Base-by-base conservation (phyloP, 2,113 vertebrate species). In the Odocoileus hemionus region DNA sequence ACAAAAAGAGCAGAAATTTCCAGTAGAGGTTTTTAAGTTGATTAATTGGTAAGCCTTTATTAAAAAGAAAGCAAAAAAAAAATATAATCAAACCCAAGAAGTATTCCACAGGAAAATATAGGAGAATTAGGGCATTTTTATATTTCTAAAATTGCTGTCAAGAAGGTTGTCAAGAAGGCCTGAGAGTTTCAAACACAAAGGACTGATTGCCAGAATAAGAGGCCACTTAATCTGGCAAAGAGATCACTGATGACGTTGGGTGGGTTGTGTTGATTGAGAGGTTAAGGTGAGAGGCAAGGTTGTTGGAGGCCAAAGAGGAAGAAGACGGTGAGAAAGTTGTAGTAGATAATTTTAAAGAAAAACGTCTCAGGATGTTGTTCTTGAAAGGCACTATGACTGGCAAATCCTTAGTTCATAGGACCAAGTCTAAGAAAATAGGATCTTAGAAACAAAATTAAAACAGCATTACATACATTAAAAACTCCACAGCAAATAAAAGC, bases 401-500 rank as follows among this genome's bases (percentile, higher is more conserved):
- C 74, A 97, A 28, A 96, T 86, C 52, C 45, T 79, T 39, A 33
- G 39, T 95, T 93, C 50, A 76, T 12, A 86, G 89, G 79, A 87
- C 54, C 64, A 89, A 91, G 89, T 94, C 80, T 86, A 47, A 92
- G 94, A 97, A 96, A 95, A 94, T 47, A 84, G 76, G 30, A 36
- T 93, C 52, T 89, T 96, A 96, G 90, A 97, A 93, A 95, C 28
- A 64, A 82, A 97, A 97, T 98, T 97, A 97, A 97, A 98, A 91
- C 12, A 97, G 96, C 83, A 97, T 97, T 97, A 97, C 85, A 52
- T 84, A 89, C 86, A 47, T 86, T 95, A 70, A 95, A 97, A 95
- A 97, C 78, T 58, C 93, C 30, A 91, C 50, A 79, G 95, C 94
- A 97, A 98, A 96, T 96, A 98, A 89, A 97, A 94, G 45, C 93